Conservation (phyloP, 2,888 invertebrate species). For the Chloromyia formosa region DNA sequence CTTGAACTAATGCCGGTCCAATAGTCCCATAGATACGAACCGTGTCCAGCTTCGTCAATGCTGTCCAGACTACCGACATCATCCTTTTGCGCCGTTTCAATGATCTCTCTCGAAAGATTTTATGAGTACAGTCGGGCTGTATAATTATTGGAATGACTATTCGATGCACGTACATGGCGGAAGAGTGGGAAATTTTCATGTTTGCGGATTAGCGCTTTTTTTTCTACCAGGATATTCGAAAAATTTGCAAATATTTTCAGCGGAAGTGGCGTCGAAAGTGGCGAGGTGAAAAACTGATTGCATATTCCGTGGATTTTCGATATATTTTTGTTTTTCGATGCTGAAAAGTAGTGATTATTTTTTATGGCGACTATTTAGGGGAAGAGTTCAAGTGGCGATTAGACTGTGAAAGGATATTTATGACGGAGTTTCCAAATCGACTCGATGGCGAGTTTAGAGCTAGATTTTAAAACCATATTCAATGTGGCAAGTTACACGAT, state of each 20-base stretch:
- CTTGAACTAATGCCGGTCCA: too few relatives aligned
- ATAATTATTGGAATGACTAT: conserved; percentile 6
- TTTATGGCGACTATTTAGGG: too few relatives aligned
- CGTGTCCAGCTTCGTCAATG: neutral
- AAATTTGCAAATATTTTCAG: conserved; percentile 10
- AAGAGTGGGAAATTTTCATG: neutral
- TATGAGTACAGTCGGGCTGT: neutral
- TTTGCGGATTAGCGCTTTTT: neutral
- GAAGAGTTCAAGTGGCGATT: too few relatives aligned
- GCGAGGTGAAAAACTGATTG: too few relatives aligned
- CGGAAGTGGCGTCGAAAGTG: neutral
- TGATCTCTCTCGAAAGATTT: neutral
- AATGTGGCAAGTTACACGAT: too few relatives aligned
- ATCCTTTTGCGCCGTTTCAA: neutral
- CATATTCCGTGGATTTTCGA: too few relatives aligned
- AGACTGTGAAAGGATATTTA: too few relatives aligned
- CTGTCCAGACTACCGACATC: neutral
- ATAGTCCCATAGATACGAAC: neutral
- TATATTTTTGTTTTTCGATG: too few relatives aligned
- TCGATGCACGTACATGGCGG: neutral
- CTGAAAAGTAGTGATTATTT: too few relatives aligned
- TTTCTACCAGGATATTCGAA: neutral
- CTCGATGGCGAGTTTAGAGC: too few relatives aligned
- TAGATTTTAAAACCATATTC: too few relatives aligned
- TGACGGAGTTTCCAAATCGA: too few relatives aligned